Conservation (phyloP, 2,113 vertebrate genomes). For the Eira barbara region DNA sequence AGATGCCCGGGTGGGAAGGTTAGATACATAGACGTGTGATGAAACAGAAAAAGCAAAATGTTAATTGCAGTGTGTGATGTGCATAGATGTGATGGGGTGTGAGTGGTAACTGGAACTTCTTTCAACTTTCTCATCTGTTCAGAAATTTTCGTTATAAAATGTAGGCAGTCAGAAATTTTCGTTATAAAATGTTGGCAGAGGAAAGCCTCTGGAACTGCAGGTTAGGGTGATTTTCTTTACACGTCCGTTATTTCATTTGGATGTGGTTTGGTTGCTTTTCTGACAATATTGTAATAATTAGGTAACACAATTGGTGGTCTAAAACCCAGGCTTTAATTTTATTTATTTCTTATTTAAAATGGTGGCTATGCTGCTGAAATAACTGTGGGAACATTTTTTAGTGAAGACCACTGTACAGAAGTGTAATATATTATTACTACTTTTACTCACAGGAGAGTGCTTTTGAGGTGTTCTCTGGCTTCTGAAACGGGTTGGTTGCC, state of each 20-base stretch:
- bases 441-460: neutral
- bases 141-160: neutral
- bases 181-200: neutral
- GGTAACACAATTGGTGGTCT: neutral
- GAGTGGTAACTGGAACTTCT: neutral
- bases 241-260: neutral
- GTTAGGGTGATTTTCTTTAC: neutral
- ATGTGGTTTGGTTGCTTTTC: neutral
- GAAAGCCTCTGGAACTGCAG: neutral
- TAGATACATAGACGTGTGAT: neutral
- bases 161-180: neutral
- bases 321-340: slow-evolving; percentile 8
- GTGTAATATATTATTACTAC: neutral
- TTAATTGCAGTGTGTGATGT: neutral
- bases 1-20: neutral
- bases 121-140: slow-evolving; percentile 13
- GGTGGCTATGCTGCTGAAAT: neutral
- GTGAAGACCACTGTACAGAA: neutral
- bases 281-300: neutral
- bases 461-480: slow-evolving; percentile 8
- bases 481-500: neutral
- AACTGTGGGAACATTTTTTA: neutral
- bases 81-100: neutral
- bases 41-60: neutral
- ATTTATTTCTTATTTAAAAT: neutral